phyloP scores from a whole-genome alignment of 2,113 vertebrate genomes.

The Onychostruthus taczanowskii region DNA sequence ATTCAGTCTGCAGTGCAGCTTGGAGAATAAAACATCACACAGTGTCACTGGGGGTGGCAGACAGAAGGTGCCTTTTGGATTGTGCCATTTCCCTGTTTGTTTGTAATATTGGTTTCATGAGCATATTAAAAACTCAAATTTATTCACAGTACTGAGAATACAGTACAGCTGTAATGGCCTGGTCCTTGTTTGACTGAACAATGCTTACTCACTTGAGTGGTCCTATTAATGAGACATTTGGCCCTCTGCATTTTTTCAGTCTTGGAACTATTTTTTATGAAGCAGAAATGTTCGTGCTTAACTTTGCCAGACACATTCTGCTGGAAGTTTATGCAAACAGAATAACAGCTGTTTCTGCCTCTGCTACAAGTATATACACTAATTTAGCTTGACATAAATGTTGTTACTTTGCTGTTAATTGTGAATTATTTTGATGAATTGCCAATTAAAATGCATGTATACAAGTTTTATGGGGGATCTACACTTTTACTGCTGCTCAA shows the following conservation, averaged over 20 bases:
- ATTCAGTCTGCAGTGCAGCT: slow-evolving; percentile 4
- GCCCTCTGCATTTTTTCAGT: not conserved
- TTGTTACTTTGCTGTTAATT: slow-evolving; percentile 26
- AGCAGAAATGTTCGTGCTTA: not conserved
- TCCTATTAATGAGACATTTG: not conserved
- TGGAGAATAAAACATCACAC: slow-evolving; percentile 4
- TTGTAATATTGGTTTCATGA: not conserved
- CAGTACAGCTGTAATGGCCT: not conserved
- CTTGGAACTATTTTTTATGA: slow-evolving; percentile 6
- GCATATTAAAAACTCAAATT: not conserved
- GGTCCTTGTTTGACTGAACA: not conserved
- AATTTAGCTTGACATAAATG: slow-evolving; percentile 54
- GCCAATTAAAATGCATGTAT: slow-evolving; percentile 2
- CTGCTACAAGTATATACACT: slow-evolving; percentile 7
- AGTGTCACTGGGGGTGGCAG: not conserved
- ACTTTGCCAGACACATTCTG: slow-evolving; percentile 39
- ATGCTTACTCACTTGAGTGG: not conserved
- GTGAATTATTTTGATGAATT: slow-evolving; percentile 57
- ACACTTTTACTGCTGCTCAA: not conserved
- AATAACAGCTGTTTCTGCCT: slow-evolving; percentile 52
- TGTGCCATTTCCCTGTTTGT: not conserved
- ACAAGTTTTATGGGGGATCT: not conserved
- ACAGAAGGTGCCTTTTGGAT: slow-evolving; percentile 37
- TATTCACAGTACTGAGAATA: not conserved
- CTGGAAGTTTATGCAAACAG: slow-evolving; percentile 36